Conservation (phyloP, 2,888 invertebrate species). For the Ischnus inquisitorius region DNA sequence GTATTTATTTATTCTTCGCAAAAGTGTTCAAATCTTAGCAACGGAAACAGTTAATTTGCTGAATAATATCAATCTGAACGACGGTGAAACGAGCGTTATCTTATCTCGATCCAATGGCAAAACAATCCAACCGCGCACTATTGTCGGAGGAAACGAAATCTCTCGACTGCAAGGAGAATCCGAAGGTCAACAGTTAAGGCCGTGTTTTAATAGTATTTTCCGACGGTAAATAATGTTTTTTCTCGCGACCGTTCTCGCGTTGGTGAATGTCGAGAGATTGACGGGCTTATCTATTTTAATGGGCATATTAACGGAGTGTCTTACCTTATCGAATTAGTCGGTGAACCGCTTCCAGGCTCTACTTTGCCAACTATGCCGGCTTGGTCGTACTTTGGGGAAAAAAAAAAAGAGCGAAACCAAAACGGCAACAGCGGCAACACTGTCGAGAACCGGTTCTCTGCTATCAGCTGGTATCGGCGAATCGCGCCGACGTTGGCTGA, state of each 20-base stretch:
- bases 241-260: background rate
- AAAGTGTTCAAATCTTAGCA: no score
- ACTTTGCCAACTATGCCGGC: background rate
- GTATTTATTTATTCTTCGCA: no score
- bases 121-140: background rate
- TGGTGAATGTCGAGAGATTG: background rate
- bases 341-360: background rate
- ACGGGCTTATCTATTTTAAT: background rate
- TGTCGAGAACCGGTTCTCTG: background rate
- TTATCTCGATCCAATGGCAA: background rate
- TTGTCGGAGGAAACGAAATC: background rate
- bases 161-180: background rate
- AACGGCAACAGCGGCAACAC: constrained; percentile 4
- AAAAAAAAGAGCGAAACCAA: background rate
- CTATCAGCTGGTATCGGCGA: constrained; percentile 14
- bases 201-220: background rate
- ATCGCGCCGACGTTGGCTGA: constrained; percentile 3
- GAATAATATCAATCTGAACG: background rate
- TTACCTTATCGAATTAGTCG: background rate
- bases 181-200: background rate
- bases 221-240: background rate
- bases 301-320: background rate
- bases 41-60: background rate
- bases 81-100: background rate
- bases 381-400: background rate